Conservation (phyloP, 2,888 invertebrate species). For the Lamellibrachia columna region DNA sequence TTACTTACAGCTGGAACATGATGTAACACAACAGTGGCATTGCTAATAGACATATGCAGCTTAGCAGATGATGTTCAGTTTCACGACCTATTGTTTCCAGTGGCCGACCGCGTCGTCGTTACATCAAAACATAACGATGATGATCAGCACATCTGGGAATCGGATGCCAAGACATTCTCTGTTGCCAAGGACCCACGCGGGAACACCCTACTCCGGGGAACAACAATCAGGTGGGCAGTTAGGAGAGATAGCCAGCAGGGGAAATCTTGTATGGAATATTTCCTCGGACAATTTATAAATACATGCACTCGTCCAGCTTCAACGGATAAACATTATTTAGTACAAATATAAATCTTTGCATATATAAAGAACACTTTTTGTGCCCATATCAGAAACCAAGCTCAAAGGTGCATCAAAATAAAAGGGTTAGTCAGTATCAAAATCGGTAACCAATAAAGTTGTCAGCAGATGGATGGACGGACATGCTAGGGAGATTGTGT, state of each 20-base stretch:
- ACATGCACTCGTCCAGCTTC: neutral
- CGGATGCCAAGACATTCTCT: slow-evolving; percentile 89
- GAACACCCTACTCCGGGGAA: slow-evolving; percentile 88
- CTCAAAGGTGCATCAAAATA: too few relatives aligned
- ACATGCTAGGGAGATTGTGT: too few relatives aligned
- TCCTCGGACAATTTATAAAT: neutral
- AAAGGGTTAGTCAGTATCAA: too few relatives aligned
- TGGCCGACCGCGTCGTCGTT: slow-evolving; percentile 95
- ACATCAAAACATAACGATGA: slow-evolving; percentile 90
- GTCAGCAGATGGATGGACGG: too few relatives aligned
- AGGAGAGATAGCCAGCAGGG: neutral
- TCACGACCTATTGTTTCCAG: slow-evolving; percentile 62
- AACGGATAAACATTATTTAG: neutral
- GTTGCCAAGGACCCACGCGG: slow-evolving; percentile 95
- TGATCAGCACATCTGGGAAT: slow-evolving; percentile 96
- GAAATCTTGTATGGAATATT: neutral
- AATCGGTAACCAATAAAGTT: too few relatives aligned
- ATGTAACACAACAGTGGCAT: neutral
- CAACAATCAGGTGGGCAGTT: slow-evolving; percentile 76
- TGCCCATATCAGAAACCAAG: too few relatives aligned
- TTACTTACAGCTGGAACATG: too few relatives aligned
- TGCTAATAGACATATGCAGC: neutral
- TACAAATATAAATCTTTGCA: neutral
- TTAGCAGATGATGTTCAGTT: neutral
- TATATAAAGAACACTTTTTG: too few relatives aligned